phyloP scores from a whole-genome alignment of 2,797 vertebrate genomes.

The Phoxinus dragarum region DNA sequence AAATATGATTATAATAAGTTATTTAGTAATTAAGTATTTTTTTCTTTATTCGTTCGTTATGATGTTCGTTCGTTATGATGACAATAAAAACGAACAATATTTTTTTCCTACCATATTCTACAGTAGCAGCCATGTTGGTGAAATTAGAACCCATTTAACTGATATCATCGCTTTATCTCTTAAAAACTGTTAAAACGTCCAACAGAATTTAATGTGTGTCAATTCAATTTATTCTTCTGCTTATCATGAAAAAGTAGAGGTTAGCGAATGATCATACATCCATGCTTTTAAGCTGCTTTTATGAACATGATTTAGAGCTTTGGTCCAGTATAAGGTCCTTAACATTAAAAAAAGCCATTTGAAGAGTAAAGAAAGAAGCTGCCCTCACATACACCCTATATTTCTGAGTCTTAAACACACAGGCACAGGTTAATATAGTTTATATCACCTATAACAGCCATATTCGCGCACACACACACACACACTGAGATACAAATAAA shows the following conservation, averaged over 20 bases:
- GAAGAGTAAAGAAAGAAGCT: conserved; percentile 74
- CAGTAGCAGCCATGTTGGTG: no score
- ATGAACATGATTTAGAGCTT: conserved; percentile 78
- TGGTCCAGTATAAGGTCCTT: conserved; percentile 76
- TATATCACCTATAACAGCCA: conserved; percentile 69
- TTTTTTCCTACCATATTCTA: background rate
- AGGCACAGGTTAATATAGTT: conserved; percentile 78
- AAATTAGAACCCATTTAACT: background rate
- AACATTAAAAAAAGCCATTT: conserved; percentile 83
- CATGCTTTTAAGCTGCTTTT: conserved; percentile 36
- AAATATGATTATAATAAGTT: background rate
- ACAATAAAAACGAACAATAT: background rate
- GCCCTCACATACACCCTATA: conserved; percentile 76
- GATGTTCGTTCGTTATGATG: background rate
- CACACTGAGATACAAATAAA: conserved; percentile 34
- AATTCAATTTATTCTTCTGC: conserved; percentile 5
- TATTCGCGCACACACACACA: conserved; percentile 47
- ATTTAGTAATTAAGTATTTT: no score
- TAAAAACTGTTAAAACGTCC: background rate
- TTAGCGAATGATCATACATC: conserved; percentile 41
- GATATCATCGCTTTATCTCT: background rate
- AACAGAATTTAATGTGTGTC: background rate
- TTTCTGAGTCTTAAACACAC: conserved; percentile 80
- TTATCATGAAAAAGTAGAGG: conserved; percentile 42
- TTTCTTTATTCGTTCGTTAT: no score